Evolutionary conservation across 64 coral and sea anemone species (phyloP).

Genomic region (Cladopsammia gracilis): DNA sequence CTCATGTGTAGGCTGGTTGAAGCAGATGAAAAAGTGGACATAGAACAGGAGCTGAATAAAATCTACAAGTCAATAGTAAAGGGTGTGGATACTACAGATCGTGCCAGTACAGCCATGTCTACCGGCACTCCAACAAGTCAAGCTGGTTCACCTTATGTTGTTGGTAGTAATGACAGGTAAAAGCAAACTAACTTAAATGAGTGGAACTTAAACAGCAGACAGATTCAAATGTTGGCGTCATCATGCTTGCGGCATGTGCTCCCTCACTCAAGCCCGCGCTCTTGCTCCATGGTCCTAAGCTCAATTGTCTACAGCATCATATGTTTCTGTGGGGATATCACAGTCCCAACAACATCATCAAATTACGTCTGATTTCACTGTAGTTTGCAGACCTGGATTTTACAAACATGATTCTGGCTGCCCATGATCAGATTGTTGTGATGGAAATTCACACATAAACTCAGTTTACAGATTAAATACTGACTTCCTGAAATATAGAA

Average conservation of each 20-base stretch:
- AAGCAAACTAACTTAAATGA: not conserved
- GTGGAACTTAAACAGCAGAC: no score
- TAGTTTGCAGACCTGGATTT: no score
- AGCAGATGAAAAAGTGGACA: conserved; percentile 87
- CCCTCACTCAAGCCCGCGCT: no score
- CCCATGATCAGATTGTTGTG: no score
- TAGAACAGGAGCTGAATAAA: conserved; percentile 83
- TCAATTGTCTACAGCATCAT: no score
- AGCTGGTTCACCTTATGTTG: conserved; percentile 68
- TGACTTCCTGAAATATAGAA: no score
- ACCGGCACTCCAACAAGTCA: conserved; percentile 32
- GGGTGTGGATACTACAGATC: conserved; percentile 58
- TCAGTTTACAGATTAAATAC: no score
- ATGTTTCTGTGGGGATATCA: not conserved
- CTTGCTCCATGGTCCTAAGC: not conserved
- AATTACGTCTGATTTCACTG: not conserved
- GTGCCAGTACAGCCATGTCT: conserved; percentile 85
- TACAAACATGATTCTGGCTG: no score
- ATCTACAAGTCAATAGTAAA: conserved; percentile 89
- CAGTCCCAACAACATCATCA: not conserved
- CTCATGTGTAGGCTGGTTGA: conserved; percentile 73
- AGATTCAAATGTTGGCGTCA: no score
- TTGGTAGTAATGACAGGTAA: conserved; percentile 80
- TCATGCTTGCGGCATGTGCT: no score
- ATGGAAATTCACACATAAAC: no score